Evolutionary conservation across 2,888 invertebrate species (phyloP).

Genomic region (Lobophora halterata): DNA sequence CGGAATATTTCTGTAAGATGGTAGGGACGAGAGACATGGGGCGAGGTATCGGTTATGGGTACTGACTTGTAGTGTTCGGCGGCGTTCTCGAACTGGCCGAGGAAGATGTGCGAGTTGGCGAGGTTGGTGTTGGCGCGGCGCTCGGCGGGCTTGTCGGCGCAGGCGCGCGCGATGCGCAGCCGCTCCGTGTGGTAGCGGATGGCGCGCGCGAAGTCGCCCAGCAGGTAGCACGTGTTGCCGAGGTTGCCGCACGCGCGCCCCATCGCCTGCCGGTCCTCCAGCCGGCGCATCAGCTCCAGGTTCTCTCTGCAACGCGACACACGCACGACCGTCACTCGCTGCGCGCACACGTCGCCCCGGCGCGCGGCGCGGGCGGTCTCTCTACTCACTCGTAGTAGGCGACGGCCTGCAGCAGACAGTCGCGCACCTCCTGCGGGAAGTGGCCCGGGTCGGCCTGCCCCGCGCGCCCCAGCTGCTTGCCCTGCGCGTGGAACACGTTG

Average conservation of each 20-base stretch:
- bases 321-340: no score
- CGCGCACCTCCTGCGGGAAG: slow-evolving; percentile 95
- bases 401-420: slow-evolving; percentile 95
- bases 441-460: slow-evolving; percentile 95
- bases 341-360: no score
- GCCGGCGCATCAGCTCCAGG: slow-evolving; percentile 91
- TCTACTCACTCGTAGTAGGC: slow-evolving; percentile 90
- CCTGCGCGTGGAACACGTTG: slow-evolving; percentile 97
- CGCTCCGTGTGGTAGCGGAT: slow-evolving; percentile 97
- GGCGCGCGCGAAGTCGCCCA: slow-evolving; percentile 96
- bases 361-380: background rate
- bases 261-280: slow-evolving; percentile 95
- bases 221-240: slow-evolving; percentile 97
- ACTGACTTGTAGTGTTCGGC: slow-evolving; percentile 96
- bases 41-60: background rate
- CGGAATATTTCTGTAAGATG: no score
- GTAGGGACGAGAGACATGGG: no score
- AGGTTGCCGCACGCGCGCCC: slow-evolving; percentile 98
- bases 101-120: slow-evolving; percentile 97
- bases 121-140: slow-evolving; percentile 97
- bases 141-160: slow-evolving; percentile 96
- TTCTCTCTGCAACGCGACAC: slow-evolving; percentile 85
- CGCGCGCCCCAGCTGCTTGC: slow-evolving; percentile 92
- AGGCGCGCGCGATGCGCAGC: slow-evolving; percentile 94
- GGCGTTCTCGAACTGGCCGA: slow-evolving; percentile 97